Evolutionary conservation across 2,113 vertebrate genomes (phyloP).

Genomic region (Anguilla japonica): DNA sequence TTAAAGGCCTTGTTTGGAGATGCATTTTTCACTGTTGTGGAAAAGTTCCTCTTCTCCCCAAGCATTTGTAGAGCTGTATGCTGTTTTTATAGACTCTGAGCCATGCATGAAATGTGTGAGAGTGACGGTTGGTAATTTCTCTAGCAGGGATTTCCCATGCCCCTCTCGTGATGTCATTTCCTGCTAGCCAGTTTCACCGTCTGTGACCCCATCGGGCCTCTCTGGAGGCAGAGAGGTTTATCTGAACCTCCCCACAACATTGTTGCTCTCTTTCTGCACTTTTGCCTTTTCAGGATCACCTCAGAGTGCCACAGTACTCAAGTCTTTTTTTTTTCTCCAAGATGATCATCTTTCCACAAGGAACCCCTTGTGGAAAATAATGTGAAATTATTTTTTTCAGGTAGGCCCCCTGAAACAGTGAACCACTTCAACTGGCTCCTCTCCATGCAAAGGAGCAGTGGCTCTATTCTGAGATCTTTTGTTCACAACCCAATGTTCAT

Average conservation of each 20-base stretch:
- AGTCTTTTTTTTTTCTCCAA: background rate
- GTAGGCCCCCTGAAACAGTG: too few species aligned
- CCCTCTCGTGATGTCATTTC: conserved; percentile 31
- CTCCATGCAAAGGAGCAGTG: too few species aligned
- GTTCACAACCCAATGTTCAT: too few species aligned
- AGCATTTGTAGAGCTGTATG: background rate
- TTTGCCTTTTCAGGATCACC: background rate
- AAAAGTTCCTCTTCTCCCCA: background rate
- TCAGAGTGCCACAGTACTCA: background rate
- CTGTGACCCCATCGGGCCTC: conserved; percentile 16
- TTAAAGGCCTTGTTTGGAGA: background rate
- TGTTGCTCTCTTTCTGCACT: background rate
- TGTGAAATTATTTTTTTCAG: too few species aligned
- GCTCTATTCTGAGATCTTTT: too few species aligned
- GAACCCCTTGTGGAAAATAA: too few species aligned
- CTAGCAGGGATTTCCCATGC: background rate
- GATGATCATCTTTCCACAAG: too few species aligned
- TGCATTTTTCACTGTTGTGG: background rate
- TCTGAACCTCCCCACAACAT: conserved; percentile 34
- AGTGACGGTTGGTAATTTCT: background rate
- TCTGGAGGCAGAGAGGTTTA: conserved; percentile 45
- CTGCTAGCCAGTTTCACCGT: conserved; percentile 26
- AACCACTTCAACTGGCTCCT: too few species aligned
- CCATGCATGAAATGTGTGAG: background rate
- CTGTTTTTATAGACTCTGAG: background rate